These are phyloP conservation scores for Cotesia chilonis DNA, from an alignment of 1,140 invertebrate species.

Conservation along the genomic window DNA sequence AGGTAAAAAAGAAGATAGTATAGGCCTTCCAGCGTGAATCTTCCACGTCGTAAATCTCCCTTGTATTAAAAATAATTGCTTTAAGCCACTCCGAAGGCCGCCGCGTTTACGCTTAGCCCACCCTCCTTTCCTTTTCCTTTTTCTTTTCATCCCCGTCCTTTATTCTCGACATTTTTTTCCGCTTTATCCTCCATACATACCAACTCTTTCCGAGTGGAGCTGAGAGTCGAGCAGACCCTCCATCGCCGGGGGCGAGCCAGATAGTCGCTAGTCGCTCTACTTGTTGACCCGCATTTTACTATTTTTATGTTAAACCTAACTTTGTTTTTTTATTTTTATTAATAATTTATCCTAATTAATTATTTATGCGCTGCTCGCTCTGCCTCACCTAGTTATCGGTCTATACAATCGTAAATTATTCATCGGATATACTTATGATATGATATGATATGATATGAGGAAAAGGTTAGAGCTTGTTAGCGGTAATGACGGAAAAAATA, in stretches of 20 bases:
- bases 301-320: conserved; percentile 1
- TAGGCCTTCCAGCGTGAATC: conserved; percentile 19
- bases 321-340: too few species aligned
- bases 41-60: conserved; percentile 45
- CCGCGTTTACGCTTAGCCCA: conserved; percentile 36
- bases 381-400: background rate
- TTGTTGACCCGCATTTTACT: conserved; percentile 1
- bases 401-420: background rate
- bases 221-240: background rate
- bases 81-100: conserved; percentile 38
- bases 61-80: conserved; percentile 51
- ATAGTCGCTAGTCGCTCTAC: conserved; percentile 27
- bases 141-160: conserved; percentile 24
- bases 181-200: background rate
- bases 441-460: too few species aligned
- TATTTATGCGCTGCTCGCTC: background rate
- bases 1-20: conserved; percentile 5
- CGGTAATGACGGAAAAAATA: too few species aligned
- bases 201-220: background rate
- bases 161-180: conserved; percentile 3
- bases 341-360: background rate
- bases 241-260: conserved; percentile 22
- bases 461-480: too few species aligned
- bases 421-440: background rate
- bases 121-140: conserved; percentile 11